A percentile compares a stretch with the other conserved stretches of the same genome.
Conservation (phyloP, 2,113 vertebrate genomes). For the Callopanchax toddi region DNA sequence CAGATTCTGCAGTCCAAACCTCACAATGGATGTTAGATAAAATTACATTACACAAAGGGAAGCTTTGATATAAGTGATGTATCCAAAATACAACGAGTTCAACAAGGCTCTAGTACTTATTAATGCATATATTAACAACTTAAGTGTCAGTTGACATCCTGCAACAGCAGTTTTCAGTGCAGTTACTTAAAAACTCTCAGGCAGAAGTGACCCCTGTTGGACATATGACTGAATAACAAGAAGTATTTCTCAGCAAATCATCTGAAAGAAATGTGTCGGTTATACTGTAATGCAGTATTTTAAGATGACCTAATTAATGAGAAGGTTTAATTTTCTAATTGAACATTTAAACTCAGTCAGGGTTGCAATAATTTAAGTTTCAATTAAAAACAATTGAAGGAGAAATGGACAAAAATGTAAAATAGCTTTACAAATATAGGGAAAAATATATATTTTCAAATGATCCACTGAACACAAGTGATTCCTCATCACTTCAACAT, state of each 20-base stretch:
- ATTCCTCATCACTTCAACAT: constrained; percentile 11
- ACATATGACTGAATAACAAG: not conserved
- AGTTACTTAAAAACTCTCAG: not conserved
- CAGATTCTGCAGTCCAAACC: constrained; percentile 13
- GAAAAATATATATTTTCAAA: not conserved
- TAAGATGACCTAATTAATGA: not conserved
- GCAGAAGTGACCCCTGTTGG: constrained; percentile 53
- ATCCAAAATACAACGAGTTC: not conserved
- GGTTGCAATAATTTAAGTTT: too few species aligned
- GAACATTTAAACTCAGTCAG: too few species aligned
- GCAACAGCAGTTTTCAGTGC: not conserved
- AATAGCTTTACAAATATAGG: too few species aligned
- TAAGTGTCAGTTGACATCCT: not conserved
- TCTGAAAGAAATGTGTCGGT: too few species aligned
- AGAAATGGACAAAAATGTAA: not conserved
- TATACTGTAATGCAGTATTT: too few species aligned
- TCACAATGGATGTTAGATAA: constrained; percentile 1
- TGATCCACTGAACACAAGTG: not conserved
- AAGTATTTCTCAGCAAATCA: constrained; percentile 4
- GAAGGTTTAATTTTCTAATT: not conserved
- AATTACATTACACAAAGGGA: not conserved
- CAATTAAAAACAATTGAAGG: not conserved
- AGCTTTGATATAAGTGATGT: not conserved
- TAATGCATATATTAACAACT: not conserved
- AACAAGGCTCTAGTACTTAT: not conserved